phyloP scores from a whole-genome alignment of 2,888 invertebrate species.

The Drosophila stalkeri region DNA sequence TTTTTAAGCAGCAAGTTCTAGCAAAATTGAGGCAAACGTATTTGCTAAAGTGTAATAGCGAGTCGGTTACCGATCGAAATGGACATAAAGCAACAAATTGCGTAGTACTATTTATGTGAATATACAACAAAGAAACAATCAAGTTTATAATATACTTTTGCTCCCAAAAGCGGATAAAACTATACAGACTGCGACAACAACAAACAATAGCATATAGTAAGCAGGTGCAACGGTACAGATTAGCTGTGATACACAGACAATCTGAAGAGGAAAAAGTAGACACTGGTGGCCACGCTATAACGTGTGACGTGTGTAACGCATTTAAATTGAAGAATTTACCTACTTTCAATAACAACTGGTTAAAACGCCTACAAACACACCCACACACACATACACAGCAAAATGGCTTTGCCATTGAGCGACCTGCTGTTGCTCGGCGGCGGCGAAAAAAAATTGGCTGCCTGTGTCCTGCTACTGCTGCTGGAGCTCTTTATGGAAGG shows the following conservation, averaged over 20 bases:
- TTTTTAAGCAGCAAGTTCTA: slow-evolving; percentile 63
- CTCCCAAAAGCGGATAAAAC: slow-evolving; percentile 53
- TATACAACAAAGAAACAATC: background rate
- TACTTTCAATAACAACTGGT: slow-evolving; percentile 27
- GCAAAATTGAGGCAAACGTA: slow-evolving; percentile 25
- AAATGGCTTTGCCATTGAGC: slow-evolving; percentile 76
- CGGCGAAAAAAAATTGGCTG: slow-evolving; percentile 88
- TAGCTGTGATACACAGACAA: slow-evolving; percentile 38
- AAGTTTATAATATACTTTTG: background rate
- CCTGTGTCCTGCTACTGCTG: slow-evolving; percentile 89
- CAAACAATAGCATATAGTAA: slow-evolving; percentile 20
- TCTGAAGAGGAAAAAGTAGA: slow-evolving; percentile 22
- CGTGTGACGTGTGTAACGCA: slow-evolving; percentile 59
- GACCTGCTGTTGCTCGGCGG: slow-evolving; percentile 76
- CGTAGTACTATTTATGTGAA: background rate
- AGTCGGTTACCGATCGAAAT: slow-evolving; percentile 56
- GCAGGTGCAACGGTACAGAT: slow-evolving; percentile 52
- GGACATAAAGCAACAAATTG: slow-evolving; percentile 17
- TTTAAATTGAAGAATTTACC: background rate
- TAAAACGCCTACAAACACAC: slow-evolving; percentile 39
- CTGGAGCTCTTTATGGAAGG: slow-evolving; percentile 90
- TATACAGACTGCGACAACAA: slow-evolving; percentile 23
- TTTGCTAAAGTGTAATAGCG: slow-evolving; percentile 32
- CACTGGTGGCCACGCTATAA: slow-evolving; percentile 30
- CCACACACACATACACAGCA: slow-evolving; percentile 19